Evolutionary conservation across 2,797 vertebrate species (phyloP), one percentile per base, ranked within the genome.

Genomic region (Alauda arvensis): DNA sequence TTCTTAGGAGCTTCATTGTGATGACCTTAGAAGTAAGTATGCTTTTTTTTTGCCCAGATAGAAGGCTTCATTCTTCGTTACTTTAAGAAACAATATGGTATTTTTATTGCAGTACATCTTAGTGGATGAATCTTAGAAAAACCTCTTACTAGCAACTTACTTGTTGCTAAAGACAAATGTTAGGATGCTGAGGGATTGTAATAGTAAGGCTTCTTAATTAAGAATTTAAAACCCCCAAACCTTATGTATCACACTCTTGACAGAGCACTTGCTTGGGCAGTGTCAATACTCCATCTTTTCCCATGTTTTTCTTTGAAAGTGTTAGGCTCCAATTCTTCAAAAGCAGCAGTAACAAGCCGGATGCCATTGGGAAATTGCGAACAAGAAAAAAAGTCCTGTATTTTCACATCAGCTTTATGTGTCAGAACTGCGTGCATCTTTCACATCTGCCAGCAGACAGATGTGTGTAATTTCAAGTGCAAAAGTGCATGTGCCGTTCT

Each of bases 401-500:
- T 87, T 88, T 80, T 87, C 80, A 29, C 6, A 1, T 89, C 55
- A 77, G 60, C 57, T 83, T 67, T 87, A 33, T 70, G 25, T 29
- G 46, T 65, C 34, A 46, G 60, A 83, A 40, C 67, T 40, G 33
- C 28, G 17, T 14, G 17, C 23, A 8, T 59, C 59, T 72, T 80
- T 69, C 69, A 43, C 56, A 45, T 75, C 84, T 78, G 81, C 66
- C 51, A 18, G 39, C 24, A 70, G 43, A 51, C 60, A 88, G 61
- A 55, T 39, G 53, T 24, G 21, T 83, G 67, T 39, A 53, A 61
- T 74, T 85, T 83, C 61, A 83, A 85, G 85, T 83, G 83, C 87
- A 89, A 55, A 88, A 87, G 83, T 83, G 57, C 79, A 53, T 55
- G 60, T 77, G 74, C 57, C 45, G n/a, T 81, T 88, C 82, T 83